Evolutionary conservation across 2,113 vertebrate genomes (phyloP), one percentile per base, ranked within the genome.

Genomic region (Periophthalmus modestus): DNA sequence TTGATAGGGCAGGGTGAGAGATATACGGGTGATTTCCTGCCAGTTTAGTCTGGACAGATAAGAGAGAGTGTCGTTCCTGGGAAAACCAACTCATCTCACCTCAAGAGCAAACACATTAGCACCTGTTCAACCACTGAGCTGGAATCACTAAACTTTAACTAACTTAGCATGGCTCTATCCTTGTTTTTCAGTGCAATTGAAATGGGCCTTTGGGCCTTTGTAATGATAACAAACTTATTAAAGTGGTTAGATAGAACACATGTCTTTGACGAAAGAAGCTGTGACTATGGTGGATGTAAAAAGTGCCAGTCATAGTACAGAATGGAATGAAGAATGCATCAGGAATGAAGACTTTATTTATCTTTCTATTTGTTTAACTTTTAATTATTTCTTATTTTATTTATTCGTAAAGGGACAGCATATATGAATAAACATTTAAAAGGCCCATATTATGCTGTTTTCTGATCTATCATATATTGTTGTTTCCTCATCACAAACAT

Each of bases 51-150:
- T 78, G 75, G 63, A 74, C 77, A 87, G 91, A 91, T 92, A 91
- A 89, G 83, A 81, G 58, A 68, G 48, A 34, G 71, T 58, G 62
- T 55, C 71, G 57, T 46, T 71, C 79, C 83, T 91, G 87, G 87
- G 84, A 91, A 92, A 92, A 86, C 73, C 82, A 82, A 84, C 82
- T 74, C 58, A 70, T 50, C 78, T 74, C 72, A 71, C 84, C 65
- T 82, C 63, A 74, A 82, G 88, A 83, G 77, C 85, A 89, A 90
- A 90, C 83, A 90, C 73, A 74, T 21, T 67, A 82, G 82, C 89
- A 92, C 84, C 91, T 90, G 89, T 76, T 84, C 43, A 74, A 16
- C 65, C 59, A 63, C 55, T 36, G 71, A 46, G 48, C 47, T 61
- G 48, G 48, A 79, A 75, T 65, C 62, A 39, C 34, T n/a, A 67